Conservation (phyloP, 2,113 vertebrate genomes). For the Jaculus jaculus region DNA sequence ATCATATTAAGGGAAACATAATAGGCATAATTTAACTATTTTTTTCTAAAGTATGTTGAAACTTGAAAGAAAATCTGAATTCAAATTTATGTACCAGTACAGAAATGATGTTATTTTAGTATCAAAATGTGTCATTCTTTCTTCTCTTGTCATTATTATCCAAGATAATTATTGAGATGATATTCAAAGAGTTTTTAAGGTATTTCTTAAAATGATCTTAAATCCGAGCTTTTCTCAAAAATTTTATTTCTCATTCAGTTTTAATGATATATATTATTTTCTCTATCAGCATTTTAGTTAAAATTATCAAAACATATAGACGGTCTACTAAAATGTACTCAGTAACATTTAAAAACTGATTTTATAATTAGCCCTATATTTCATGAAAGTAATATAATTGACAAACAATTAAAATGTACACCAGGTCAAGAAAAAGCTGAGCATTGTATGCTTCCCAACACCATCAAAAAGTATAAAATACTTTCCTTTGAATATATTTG, state of each 20-base stretch:
- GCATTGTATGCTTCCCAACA: neutral
- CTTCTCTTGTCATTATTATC: neutral
- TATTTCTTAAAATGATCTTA: neutral
- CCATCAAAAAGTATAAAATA: too few relatives aligned
- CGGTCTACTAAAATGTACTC: neutral
- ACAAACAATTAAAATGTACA: neutral
- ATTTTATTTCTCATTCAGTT: neutral
- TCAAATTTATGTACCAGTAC: constrained; percentile 3
- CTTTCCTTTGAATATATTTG: neutral
- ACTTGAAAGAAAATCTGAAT: constrained; percentile 49
- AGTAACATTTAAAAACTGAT: neutral
- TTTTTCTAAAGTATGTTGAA: constrained; percentile 40
- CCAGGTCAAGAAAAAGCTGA: neutral
- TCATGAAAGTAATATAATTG: neutral
- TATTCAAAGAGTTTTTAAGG: neutral
- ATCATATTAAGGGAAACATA: neutral
- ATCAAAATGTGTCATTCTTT: constrained; percentile 27
- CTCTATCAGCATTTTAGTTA: neutral
- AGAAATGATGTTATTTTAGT: constrained; percentile 11
- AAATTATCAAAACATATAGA: neutral
- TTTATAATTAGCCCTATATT: neutral
- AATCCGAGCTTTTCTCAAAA: neutral
- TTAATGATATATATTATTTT: neutral
- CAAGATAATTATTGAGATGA: constrained; percentile 14
- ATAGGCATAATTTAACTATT: constrained; percentile 32